Conservation (phyloP, 2,113 vertebrate genomes). For the Leuciscus idus region DNA sequence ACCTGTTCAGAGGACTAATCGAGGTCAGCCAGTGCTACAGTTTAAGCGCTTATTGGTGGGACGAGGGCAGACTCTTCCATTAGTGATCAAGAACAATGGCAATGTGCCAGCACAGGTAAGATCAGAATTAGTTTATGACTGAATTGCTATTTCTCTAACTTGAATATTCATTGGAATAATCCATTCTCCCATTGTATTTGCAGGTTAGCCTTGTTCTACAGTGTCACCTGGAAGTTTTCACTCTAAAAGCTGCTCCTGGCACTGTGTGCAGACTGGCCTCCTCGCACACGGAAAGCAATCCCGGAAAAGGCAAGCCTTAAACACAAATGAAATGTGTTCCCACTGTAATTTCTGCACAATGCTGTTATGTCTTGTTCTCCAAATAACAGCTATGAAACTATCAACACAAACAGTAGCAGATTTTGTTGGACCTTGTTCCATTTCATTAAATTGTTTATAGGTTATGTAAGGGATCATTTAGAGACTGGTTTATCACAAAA, state of each 20-base stretch:
- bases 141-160: background rate
- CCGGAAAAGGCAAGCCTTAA: constrained; percentile 61
- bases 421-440: background rate
- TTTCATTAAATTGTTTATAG: background rate
- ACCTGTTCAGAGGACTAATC: constrained; percentile 72
- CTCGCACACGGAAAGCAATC: constrained; percentile 40
- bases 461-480: background rate
- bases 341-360: background rate
- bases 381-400: background rate
- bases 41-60: constrained; percentile 73
- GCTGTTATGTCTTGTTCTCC: background rate
- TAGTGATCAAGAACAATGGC: constrained; percentile 82
- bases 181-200: constrained; percentile 30
- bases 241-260: constrained; percentile 68
- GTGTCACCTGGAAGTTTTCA: constrained; percentile 78
- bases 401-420: constrained; percentile 9
- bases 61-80: constrained; percentile 68
- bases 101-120: constrained; percentile 79
- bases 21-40: constrained; percentile 78
- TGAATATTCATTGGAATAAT: constrained; percentile 1
- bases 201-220: constrained; percentile 83
- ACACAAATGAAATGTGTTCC: background rate
- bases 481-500: background rate
- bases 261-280: constrained; percentile 66
- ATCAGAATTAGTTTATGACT: background rate